phyloP scores from a whole-genome alignment of 2,888 invertebrate genomes.

The Drosophila mettleri region DNA sequence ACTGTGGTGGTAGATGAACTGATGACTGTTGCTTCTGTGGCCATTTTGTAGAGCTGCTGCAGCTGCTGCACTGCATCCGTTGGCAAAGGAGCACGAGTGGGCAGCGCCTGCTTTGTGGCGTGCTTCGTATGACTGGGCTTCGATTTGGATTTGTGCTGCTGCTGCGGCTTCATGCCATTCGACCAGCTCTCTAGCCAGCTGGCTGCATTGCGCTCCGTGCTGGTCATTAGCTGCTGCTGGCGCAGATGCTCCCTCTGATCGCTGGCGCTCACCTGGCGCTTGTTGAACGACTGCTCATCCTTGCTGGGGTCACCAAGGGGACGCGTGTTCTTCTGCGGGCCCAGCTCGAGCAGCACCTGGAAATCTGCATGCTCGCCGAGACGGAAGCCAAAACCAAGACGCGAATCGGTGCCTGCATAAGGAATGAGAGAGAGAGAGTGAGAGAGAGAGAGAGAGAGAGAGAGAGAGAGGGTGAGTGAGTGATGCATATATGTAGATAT shows the following conservation, averaged over 20 bases:
- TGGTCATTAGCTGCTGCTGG: slow-evolving; percentile 84
- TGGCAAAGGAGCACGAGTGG: slow-evolving; percentile 83
- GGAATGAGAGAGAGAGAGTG: background rate
- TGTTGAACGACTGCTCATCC: slow-evolving; percentile 77
- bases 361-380: slow-evolving; percentile 93
- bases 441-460: background rate
- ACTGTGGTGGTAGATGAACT: slow-evolving; percentile 22
- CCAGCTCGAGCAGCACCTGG: slow-evolving; percentile 91
- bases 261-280: slow-evolving; percentile 79
- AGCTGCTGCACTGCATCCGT: slow-evolving; percentile 83
- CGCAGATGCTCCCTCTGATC: slow-evolving; percentile 64
- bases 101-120: slow-evolving; percentile 12
- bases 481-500: background rate
- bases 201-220: slow-evolving; percentile 70
- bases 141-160: slow-evolving; percentile 28
- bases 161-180: slow-evolving; percentile 85
- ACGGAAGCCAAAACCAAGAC: slow-evolving; percentile 92
- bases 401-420: slow-evolving; percentile 90
- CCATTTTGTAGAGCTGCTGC: slow-evolving; percentile 83
- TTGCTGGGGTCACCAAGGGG: slow-evolving; percentile 86
- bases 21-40: slow-evolving; percentile 46
- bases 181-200: slow-evolving; percentile 88
- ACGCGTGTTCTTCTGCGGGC: slow-evolving; percentile 91
- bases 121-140: slow-evolving; percentile 27
- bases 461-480: background rate